These are phyloP conservation scores for Scaptomyza flava DNA, from an alignment of 2,888 invertebrate species.

Conservation along the genomic window DNA sequence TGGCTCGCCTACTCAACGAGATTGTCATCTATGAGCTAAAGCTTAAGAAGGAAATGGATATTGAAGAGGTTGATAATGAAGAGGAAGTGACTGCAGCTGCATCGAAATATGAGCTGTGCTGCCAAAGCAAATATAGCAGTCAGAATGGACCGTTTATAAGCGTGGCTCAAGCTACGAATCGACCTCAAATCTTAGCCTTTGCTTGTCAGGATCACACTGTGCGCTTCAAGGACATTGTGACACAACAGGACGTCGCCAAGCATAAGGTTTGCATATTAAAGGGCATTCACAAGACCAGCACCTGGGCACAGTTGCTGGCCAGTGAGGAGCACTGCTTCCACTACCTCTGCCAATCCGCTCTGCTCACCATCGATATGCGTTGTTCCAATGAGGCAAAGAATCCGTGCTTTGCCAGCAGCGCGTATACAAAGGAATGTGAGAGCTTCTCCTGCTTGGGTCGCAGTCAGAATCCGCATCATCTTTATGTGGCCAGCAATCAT, in stretches of 20 bases:
- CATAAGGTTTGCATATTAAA: constrained; percentile 55
- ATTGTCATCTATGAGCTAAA: constrained; percentile 67
- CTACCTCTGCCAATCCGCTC: constrained; percentile 69
- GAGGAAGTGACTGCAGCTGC: constrained; percentile 24
- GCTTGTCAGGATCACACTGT: constrained; percentile 77
- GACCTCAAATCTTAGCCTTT: constrained; percentile 62
- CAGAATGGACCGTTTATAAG: constrained; percentile 74
- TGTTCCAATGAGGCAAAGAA: constrained; percentile 43
- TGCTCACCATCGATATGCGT: constrained; percentile 76
- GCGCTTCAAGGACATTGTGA: constrained; percentile 58
- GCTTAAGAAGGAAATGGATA: constrained; percentile 6
- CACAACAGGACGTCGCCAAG: constrained; percentile 43
- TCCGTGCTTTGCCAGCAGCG: constrained; percentile 61
- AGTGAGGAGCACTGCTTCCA: constrained; percentile 68
- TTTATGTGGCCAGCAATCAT: constrained; percentile 82
- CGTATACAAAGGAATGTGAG: constrained; percentile 67
- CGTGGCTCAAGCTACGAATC: constrained; percentile 64
- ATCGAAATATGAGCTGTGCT: constrained; percentile 51
- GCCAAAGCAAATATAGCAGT: constrained; percentile 39
- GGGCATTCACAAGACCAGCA: constrained; percentile 35
- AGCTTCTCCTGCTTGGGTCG: constrained; percentile 69
- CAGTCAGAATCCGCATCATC: constrained; percentile 74
- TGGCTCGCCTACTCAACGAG: constrained; percentile 67
- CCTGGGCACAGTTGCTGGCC: constrained; percentile 69
- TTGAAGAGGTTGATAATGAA: constrained; percentile 13